Base-by-base conservation (phyloP, 2,888 invertebrate species). In the Heterodera filipjevi region DNA sequence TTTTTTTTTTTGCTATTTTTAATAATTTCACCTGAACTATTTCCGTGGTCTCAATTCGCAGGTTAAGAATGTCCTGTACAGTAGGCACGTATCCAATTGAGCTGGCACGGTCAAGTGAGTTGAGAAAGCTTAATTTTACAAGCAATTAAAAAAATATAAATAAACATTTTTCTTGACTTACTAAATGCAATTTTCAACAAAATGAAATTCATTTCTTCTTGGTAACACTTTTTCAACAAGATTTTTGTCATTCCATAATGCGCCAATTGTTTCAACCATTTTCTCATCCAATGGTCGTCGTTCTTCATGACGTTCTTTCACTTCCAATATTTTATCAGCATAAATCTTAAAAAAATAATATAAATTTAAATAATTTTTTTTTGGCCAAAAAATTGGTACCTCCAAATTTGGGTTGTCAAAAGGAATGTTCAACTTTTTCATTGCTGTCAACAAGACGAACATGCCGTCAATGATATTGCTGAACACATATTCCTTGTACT, bases 381-480 rank as follows among this genome's bases (percentile, higher is more conserved):
- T 49, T n/a, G n/a, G n/a, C n/a, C n/a, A n/a, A n/a, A n/a, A n/a
- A n/a, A n/a, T n/a, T n/a, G n/a, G n/a, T 12, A 66, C 73, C 81
- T 84, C 77, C 32, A 64, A 35, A 22, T 53, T 59, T 16, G 81
- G 76, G 76, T 87, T 82, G 39, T 85, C 85, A 44, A 86, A 75
- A 22, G 85, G 85, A n/a, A 86, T 81, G 73, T 85, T 83, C 64
- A 84, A 80, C n/a, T 82, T 82, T 66, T 86, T 85, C 87, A 86
- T 86, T 14, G 86, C 86, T 59, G 80, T 82, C 32, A 87, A 79
- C 66, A 87, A 84, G 46, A 84, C 83, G 35, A 84, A 83, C 84
- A 87, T 85, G 3, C 86, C 85, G 2, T 82, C 82, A 14, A 87
- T 83, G 27, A 84, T 86, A 72, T 87, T 87, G 68, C 83, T 85